Percentiles rank a stretch among this genome's conserved stretches.
These are phyloP conservation scores for Pachyuromys duprasi DNA, from an alignment of 2,797 vertebrate species.

Conservation along the genomic window DNA sequence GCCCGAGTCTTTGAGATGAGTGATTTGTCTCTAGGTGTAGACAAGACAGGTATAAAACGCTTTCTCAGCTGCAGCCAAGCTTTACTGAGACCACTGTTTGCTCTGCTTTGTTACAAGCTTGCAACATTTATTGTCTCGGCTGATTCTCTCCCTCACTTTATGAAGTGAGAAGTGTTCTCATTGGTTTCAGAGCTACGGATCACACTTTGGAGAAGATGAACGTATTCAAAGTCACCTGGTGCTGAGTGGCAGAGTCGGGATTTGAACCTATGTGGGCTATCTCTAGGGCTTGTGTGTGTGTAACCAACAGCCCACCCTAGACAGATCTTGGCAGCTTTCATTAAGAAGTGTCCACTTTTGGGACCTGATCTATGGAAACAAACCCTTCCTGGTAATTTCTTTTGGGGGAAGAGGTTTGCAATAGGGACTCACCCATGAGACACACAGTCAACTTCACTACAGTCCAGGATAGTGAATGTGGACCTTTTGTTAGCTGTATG, in stretches of 20 bases:
- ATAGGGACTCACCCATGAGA: too few relatives aligned
- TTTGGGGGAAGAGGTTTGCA: background rate
- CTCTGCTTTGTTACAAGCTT: background rate
- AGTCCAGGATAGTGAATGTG: background rate
- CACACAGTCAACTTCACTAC: background rate
- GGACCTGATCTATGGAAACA: background rate
- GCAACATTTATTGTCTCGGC: background rate
- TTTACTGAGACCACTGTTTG: background rate
- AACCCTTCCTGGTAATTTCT: background rate
- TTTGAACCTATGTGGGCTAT: background rate
- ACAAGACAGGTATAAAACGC: background rate
- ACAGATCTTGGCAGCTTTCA: background rate
- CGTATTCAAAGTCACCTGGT: background rate
- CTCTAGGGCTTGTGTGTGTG: background rate
- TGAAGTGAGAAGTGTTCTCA: background rate
- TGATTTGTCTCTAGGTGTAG: background rate
- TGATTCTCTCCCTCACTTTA: background rate
- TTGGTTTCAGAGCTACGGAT: background rate
- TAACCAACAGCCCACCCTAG: background rate
- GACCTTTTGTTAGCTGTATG: background rate
- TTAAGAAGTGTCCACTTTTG: background rate
- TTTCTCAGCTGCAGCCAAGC: background rate
- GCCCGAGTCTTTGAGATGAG: background rate
- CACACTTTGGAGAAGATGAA: background rate
- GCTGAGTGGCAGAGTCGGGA: background rate